Percentiles rank a stretch among this genome's conserved stretches.
phyloP scores from a whole-genome alignment of 2,797 vertebrate genomes.

The Labroides dimidiatus region DNA sequence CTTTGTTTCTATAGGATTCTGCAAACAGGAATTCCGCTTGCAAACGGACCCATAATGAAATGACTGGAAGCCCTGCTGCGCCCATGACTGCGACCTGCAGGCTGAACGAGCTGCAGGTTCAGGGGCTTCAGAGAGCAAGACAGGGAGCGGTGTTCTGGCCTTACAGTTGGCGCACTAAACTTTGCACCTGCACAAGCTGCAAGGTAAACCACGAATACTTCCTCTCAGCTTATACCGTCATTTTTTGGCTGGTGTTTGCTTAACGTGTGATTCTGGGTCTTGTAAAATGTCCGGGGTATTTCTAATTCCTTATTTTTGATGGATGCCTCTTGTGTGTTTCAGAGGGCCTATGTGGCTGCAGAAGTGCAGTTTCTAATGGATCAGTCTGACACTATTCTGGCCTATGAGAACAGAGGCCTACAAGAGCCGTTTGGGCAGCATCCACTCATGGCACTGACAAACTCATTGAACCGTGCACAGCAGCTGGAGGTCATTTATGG shows the following conservation, averaged over 20 bases:
- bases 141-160: conserved; percentile 93
- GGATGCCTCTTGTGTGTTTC: conserved; percentile 1
- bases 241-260: conserved; percentile 7
- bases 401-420: conserved; percentile 93
- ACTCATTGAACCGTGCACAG: conserved; percentile 90
- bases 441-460: conserved; percentile 90
- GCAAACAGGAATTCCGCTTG: conserved; percentile 41
- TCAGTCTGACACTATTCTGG: conserved; percentile 92
- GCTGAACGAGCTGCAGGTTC: conserved; percentile 84
- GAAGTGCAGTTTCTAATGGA: conserved; percentile 93
- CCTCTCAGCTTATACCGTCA: no score
- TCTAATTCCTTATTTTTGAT: background rate
- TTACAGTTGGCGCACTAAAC: conserved; percentile 88
- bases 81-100: conserved; percentile 73
- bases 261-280: background rate
- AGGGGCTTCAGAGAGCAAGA: conserved; percentile 66
- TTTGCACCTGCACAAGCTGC: conserved; percentile 92
- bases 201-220: conserved; percentile 80
- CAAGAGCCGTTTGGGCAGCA: conserved; percentile 87
- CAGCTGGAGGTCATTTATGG: conserved; percentile 96
- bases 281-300: background rate
- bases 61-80: conserved; percentile 30
- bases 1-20: conserved; percentile 50
- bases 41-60: conserved; percentile 73
- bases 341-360: conserved; percentile 89